Conservation (phyloP, 1,140 invertebrate species). For the Triops cancriformis region DNA sequence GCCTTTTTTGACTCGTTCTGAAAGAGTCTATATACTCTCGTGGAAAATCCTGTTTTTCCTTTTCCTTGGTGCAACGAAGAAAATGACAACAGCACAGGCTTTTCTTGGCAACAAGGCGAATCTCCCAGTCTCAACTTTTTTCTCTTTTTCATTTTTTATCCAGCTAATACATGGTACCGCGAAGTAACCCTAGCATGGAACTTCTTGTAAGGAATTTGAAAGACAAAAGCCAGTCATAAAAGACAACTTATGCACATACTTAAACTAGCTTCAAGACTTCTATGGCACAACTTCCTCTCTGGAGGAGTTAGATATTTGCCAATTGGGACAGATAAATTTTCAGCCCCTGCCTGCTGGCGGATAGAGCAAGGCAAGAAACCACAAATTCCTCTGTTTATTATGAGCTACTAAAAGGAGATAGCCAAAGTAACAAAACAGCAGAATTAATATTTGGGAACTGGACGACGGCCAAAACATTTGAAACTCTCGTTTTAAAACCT, state of each 20-base stretch:
- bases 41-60: background rate
- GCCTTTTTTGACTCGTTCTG: background rate
- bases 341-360: background rate
- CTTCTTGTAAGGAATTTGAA: background rate
- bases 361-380: background rate
- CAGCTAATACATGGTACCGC: background rate
- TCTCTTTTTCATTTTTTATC: background rate
- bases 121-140: background rate
- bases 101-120: background rate
- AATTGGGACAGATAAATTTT: background rate
- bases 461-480: background rate
- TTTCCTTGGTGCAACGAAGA: background rate
- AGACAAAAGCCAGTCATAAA: background rate
- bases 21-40: background rate
- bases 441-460: background rate
- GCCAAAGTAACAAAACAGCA: background rate
- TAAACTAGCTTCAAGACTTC: background rate
- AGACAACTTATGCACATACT: background rate
- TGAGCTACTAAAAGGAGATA: background rate
- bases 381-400: background rate
- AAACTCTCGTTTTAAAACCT: background rate
- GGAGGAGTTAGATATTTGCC: background rate
- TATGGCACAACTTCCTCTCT: background rate
- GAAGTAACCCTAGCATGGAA: background rate
- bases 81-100: background rate